Percentiles rank a stretch among this genome's conserved stretches.
Conservation (phyloP, 2,888 invertebrate genomes). For the Heliconius erato region DNA sequence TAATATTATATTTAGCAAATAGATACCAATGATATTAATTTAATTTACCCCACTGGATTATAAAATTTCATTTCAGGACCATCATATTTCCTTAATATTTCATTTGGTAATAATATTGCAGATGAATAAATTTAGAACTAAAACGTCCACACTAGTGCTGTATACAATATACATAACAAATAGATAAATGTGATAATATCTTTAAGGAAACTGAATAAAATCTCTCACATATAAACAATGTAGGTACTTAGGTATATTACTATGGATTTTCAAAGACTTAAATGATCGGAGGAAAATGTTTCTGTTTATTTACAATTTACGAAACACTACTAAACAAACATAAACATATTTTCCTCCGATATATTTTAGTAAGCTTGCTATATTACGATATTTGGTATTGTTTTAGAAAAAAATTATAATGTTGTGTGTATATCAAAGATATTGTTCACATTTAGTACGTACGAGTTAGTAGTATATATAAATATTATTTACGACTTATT, state of each 20-base stretch:
- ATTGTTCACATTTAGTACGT: no score
- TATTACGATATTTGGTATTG: neutral
- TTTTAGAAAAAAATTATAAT: neutral
- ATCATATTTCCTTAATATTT: neutral
- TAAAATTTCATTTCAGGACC: neutral
- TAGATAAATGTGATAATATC: neutral
- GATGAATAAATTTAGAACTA: no score
- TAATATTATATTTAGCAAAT: no score
- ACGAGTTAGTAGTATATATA: neutral
- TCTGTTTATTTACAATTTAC: no score
- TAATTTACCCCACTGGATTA: neutral
- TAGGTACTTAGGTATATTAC: neutral
- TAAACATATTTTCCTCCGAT: neutral
- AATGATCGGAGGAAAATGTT: no score
- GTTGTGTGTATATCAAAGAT: no score
- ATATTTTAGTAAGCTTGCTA: neutral
- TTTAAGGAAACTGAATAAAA: slow-evolving; percentile 5
- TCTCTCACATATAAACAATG: neutral
- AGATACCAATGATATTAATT: neutral
- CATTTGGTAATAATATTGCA: neutral
- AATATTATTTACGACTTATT: neutral
- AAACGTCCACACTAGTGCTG: no score
- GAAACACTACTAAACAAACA: neutral
- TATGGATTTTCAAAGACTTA: neutral
- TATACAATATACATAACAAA: neutral